Evolutionary conservation across 2,888 invertebrate species (phyloP).

Genomic region (Conomelus anceps): DNA sequence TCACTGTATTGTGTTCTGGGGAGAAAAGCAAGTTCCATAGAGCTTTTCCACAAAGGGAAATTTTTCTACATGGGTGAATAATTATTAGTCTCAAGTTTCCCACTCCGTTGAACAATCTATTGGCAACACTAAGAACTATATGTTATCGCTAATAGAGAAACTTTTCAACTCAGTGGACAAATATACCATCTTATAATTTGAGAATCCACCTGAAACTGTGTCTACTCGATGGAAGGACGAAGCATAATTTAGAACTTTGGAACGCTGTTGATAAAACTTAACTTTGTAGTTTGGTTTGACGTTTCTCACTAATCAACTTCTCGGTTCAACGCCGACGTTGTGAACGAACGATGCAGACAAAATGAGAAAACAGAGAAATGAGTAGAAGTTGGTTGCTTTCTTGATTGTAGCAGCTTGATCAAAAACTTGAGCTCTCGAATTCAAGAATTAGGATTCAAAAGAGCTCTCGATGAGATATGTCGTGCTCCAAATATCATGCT

Average conservation of each 20-base stretch:
- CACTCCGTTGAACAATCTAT: background rate
- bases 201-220: background rate
- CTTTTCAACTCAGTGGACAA: background rate
- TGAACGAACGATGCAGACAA: too few relatives aligned
- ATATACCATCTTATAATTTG: background rate
- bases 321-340: background rate
- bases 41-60: background rate
- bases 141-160: background rate
- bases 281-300: background rate
- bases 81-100: background rate
- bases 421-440: background rate
- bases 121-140: background rate
- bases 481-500: too few relatives aligned
- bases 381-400: background rate
- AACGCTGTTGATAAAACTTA: background rate
- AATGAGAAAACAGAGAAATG: background rate
- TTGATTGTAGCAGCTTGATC: background rate
- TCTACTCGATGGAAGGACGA: background rate
- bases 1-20: background rate
- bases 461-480: background rate
- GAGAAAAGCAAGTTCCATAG: background rate
- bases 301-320: background rate
- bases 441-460: background rate
- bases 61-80: background rate
- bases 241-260: background rate